Evolutionary conservation across 2,797 vertebrate species (phyloP), one percentile per base, ranked within the genome.

Genomic region (Xiphorhynchus erythropygius): DNA sequence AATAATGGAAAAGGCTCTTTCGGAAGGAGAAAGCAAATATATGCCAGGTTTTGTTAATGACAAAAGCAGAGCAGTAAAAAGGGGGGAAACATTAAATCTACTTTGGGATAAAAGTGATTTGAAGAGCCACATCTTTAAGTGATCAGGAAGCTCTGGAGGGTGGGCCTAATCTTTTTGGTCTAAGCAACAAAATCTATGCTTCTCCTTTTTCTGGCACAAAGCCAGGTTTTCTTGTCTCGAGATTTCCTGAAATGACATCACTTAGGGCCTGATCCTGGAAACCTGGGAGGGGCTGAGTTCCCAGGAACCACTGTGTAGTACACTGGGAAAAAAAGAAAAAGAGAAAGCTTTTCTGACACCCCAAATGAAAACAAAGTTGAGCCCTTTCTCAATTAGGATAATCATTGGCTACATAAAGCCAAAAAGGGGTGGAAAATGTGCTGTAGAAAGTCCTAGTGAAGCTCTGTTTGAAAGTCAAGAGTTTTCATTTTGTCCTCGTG

Each of bases 41-140:
- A n/a, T 6, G 28, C 39, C 65, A 78, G 28, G 3, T 39, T 71
- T 78, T 73, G 33, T 59, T 84, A 79, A 91, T 10, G 19, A 49
- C 59, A 56, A 84, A 78, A 4, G 2, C 57, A 82, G 65, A 65
- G 7, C 17, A 5, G 24, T 44, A 67, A 79, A 87, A 82, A 23
- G 2, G 23, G 14, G 25, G 24, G 30, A 39, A 78, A 59, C 10
- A 44, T 37, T 57, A 74, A 80, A 60, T 82, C 11, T 69, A 69
- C 84, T 75, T 94, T 75, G 47, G 39, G 22, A 87, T 74, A 83
- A 81, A 79, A 14, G 11, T 22, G 14, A 65, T 81, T 84, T 57
- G 68, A 88, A 74, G 63, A 94, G 85, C 71, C 23, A 73, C 78
- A 62, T 92, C 68, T 96, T 94, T 94, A 94, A 89, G 64, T 91